Base-by-base conservation (phyloP, 1,140 invertebrate genomes). In the Euura saliciscinereae region DNA sequence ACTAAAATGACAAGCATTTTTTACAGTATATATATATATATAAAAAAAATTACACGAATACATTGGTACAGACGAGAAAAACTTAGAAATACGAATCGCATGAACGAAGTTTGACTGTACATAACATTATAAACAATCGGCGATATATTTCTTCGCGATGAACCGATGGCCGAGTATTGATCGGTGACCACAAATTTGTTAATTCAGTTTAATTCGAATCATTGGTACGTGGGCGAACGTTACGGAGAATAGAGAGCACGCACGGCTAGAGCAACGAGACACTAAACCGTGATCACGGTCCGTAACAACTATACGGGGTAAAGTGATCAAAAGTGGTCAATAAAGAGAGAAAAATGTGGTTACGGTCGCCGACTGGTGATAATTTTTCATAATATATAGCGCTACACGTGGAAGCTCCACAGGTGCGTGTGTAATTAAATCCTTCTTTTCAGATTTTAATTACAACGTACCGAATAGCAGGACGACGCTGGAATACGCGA, bases 291-390 rank as follows among this genome's bases (percentile, higher is more conserved):
- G 51, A 59, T 59, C 10, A 59, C 51, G 51, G 13, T 59, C 3
- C 3, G 8, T 8, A 2, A 59, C 13, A 3, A 8, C 8, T 11
- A 6, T 5, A 59, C 13, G 6, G 3, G 13, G 10, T 6, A 59
- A 3, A 59, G 51, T 8, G 6, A 59, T 59, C 6, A 42, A 67
- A 42, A 67, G 28, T 42, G 28, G 4, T 3, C 11, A 67, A 6
- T 67, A 44, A 67, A 67, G 4, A 67, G 11, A 67, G 43, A 67
- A 44, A 67, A 67, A 59, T 59, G 13, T 59, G 10, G 28, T 59
- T 6, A 59, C 51, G 51, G 28, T 28, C 28, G 28, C 28, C 28
- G 28, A 28, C 28, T 28, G 28, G 28, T 28, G 28, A 28, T 28
- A 28, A 28, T 28, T 28, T 28, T 28, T 28, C 28, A 28, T 28